phyloP scores from a whole-genome alignment of 2,888 invertebrate genomes.

The Oxycera nigricornis region DNA sequence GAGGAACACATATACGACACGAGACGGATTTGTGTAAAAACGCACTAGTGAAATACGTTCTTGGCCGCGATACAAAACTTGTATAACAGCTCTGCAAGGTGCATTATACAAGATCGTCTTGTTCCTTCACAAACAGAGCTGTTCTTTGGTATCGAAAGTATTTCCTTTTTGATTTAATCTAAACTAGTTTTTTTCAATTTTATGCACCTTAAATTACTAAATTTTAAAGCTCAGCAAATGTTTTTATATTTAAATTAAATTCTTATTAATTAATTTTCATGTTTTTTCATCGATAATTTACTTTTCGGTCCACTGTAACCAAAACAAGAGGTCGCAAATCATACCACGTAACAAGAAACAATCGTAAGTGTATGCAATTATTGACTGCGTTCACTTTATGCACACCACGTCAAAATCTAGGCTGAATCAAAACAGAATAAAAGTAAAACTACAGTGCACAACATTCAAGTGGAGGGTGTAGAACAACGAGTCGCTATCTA shows the following conservation, averaged over 20 bases:
- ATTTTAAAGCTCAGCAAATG: slow-evolving; percentile 32
- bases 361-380: not conserved
- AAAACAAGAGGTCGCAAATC: no score
- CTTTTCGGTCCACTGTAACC: no score
- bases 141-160: not conserved
- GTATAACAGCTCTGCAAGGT: slow-evolving; percentile 5
- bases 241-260: not conserved
- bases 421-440: not conserved
- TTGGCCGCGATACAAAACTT: slow-evolving; percentile 29
- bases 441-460: not conserved
- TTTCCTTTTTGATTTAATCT: not conserved
- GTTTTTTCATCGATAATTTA: not conserved
- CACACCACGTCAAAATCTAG: not conserved
- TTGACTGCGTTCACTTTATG: not conserved
- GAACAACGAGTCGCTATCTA: not conserved
- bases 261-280: not conserved
- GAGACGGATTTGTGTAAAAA: slow-evolving; percentile 18
- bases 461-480: not conserved
- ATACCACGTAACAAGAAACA: not conserved
- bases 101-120: not conserved
- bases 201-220: not conserved
- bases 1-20: not conserved
- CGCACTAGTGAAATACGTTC: slow-evolving; percentile 33
- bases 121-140: not conserved
- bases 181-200: not conserved